These are phyloP conservation scores for Rynchops niger DNA, from an alignment of 2,113 vertebrate species.

Conservation along the genomic window DNA sequence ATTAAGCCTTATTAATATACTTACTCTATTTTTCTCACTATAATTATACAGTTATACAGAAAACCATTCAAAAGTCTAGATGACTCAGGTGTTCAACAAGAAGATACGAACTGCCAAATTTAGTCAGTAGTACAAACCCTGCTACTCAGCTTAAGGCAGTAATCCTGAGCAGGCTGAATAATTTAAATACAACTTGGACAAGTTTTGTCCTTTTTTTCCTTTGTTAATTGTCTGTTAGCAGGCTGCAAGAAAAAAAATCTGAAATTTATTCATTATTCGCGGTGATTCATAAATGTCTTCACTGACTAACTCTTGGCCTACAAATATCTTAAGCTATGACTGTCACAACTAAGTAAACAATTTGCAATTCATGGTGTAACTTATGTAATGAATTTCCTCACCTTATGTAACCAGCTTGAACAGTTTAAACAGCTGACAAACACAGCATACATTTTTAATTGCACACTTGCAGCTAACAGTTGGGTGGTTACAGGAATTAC, in stretches of 20 bases:
- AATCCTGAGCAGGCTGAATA: conserved; percentile 6
- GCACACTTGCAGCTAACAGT: neutral
- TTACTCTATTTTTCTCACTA: conserved; percentile 14
- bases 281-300: conserved; percentile 44
- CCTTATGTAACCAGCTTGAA: conserved; percentile 29
- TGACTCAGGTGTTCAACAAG: conserved; percentile 11
- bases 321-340: conserved; percentile 47
- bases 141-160: neutral
- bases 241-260: neutral
- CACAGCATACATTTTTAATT: conserved; percentile 38
- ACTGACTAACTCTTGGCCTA: neutral
- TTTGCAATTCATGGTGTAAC: conserved; percentile 32
- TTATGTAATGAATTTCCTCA: conserved; percentile 28
- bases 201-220: conserved; percentile 7
- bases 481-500: conserved; percentile 19
- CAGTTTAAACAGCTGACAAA: conserved; percentile 39
- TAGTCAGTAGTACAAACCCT: neutral
- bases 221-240: conserved; percentile 49
- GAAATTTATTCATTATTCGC: conserved; percentile 56
- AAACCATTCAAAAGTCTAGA: neutral
- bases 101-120: neutral
- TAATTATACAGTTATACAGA: conserved; percentile 1
- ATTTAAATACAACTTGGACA: conserved; percentile 44
- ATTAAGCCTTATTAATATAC: conserved; percentile 25
- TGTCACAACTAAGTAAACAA: conserved; percentile 33